Evolutionary conservation across 2,888 invertebrate genomes (phyloP).

Genomic region (Sinotaia quadrata): DNA sequence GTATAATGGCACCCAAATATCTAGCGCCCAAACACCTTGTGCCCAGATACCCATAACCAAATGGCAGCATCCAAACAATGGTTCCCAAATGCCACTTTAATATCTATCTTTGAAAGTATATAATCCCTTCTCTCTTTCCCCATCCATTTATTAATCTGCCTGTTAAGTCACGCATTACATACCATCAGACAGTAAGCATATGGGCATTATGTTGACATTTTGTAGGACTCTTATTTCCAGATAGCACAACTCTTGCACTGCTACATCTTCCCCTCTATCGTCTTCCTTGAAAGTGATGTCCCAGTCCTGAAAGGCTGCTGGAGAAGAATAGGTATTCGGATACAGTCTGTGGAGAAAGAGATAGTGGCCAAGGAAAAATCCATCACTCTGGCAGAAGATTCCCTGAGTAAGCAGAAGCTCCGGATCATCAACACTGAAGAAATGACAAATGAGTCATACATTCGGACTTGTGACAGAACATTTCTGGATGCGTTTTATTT

Average conservation of each 20-base stretch:
- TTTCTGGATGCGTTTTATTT: slow-evolving; percentile 47
- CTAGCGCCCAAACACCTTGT: too few species aligned
- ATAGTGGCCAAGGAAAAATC: slow-evolving; percentile 48
- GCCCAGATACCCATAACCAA: too few species aligned
- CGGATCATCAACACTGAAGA: slow-evolving; percentile 43
- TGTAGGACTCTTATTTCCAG: too few species aligned
- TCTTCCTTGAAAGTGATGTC: slow-evolving; percentile 47
- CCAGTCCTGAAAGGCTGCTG: slow-evolving; percentile 41
- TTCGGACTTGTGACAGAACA: slow-evolving; percentile 43
- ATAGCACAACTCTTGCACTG: slow-evolving; percentile 58
- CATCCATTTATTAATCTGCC: too few species aligned
- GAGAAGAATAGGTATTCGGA: slow-evolving; percentile 36
- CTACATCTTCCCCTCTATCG: slow-evolving; percentile 59
- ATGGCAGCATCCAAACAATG: too few species aligned
- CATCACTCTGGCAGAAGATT: slow-evolving; percentile 47
- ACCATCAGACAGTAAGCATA: too few species aligned
- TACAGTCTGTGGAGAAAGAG: slow-evolving; percentile 41
- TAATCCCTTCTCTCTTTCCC: too few species aligned
- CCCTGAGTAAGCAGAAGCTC: slow-evolving; percentile 46
- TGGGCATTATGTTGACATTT: too few species aligned
- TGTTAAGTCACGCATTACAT: too few species aligned
- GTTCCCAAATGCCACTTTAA: too few species aligned
- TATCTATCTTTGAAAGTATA: too few species aligned
- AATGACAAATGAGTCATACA: slow-evolving; percentile 44
- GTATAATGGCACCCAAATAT: too few species aligned